A percentile compares a stretch with the other conserved stretches of the same genome.
These are phyloP conservation scores for Aphrocallistes beatrix DNA, from an alignment of 37 sponge, comb jelly and placozoan species.

Conservation along the genomic window DNA sequence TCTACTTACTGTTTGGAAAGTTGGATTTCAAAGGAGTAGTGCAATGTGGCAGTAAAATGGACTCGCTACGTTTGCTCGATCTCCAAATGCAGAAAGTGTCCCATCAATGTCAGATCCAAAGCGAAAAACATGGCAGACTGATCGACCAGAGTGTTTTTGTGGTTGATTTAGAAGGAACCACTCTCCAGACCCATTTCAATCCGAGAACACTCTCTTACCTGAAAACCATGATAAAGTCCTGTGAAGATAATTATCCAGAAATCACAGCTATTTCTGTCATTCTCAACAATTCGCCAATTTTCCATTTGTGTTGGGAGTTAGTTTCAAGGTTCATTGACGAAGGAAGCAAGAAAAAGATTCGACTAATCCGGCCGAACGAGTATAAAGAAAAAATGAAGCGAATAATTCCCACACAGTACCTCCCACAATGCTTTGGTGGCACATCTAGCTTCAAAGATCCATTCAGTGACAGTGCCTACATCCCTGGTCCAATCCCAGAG, in stretches of 20 bases:
- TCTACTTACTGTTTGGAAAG: not conserved
- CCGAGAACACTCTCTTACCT: not conserved
- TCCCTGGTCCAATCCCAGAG: not conserved
- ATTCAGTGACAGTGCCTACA: not conserved
- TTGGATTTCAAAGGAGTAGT: not conserved
- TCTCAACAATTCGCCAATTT: not conserved
- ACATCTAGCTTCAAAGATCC: not conserved
- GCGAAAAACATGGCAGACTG: not conserved
- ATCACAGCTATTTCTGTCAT: not conserved
- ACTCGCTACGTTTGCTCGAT: not conserved
- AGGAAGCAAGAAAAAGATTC: not conserved
- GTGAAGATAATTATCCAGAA: not conserved
- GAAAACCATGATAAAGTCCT: not conserved
- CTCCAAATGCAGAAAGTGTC: not conserved
- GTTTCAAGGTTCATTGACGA: not conserved
- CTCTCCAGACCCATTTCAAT: not conserved
- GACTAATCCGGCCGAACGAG: not conserved
- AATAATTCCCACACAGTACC: not conserved
- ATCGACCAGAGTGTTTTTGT: not conserved
- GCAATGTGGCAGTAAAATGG: not conserved
- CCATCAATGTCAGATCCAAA: not conserved
- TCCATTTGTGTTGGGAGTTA: slow-evolving; percentile 1
- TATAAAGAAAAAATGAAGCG: not conserved
- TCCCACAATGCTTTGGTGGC: slow-evolving; percentile 10
- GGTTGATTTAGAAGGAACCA: not conserved